Base-by-base conservation (phyloP, 2,888 invertebrate genomes). In the Lasiommata megera region DNA sequence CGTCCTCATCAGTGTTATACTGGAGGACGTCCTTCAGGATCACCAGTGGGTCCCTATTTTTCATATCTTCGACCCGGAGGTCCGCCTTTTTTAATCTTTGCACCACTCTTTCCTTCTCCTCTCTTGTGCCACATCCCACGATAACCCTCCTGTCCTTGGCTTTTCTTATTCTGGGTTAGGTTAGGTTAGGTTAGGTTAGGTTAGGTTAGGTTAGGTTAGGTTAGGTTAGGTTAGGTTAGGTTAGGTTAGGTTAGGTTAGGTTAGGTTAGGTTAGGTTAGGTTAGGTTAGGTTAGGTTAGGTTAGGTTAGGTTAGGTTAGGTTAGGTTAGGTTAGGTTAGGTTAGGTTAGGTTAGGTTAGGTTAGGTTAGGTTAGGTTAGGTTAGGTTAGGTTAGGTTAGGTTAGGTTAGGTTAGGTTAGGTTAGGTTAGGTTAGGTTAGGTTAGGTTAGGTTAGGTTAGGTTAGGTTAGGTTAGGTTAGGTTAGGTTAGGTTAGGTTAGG, bases 101-200 rank as follows among this genome's bases (percentile, higher is more conserved):
- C n/a, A n/a, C n/a, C n/a, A n/a, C n/a, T n/a, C n/a, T n/a, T n/a
- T n/a, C n/a, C n/a, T n/a, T n/a, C n/a, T n/a, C n/a, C n/a, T n/a
- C n/a, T n/a, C n/a, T n/a, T n/a, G n/a, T n/a, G n/a, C n/a, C n/a
- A n/a, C n/a, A n/a, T n/a, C n/a, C n/a, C n/a, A n/a, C n/a, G n/a
- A n/a, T n/a, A n/a, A n/a, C n/a, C n/a, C n/a, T n/a, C n/a, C n/a
- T n/a, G n/a, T n/a, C n/a, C n/a, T n/a, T n/a, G n/a, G n/a, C n/a
- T n/a, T n/a, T n/a, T n/a, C n/a, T n/a, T n/a, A n/a, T n/a, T n/a
- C n/a, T n/a, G n/a, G n/a, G n/a, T n/a, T n/a, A n/a, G n/a, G n/a
- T n/a, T n/a, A n/a, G n/a, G n/a, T n/a, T n/a, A 60, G 60, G 56
- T 56, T 56, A 60, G 56, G 60, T 58, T 58, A 50, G 54, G 58